Conservation (phyloP, 2,797 vertebrate species). For the Sebastes minor region DNA sequence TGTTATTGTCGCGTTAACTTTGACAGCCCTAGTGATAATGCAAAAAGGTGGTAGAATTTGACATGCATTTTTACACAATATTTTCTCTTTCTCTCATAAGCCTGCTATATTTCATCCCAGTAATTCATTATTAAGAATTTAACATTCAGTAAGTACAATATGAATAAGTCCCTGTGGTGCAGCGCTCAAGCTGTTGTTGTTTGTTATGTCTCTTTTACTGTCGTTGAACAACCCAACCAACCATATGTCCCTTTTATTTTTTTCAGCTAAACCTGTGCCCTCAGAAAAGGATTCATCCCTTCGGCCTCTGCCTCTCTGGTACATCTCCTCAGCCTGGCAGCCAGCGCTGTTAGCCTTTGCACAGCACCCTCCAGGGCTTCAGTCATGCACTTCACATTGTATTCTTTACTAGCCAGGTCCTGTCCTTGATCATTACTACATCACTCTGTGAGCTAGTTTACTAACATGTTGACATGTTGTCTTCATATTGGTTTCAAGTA, state of each 20-base stretch:
- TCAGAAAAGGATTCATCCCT: not conserved
- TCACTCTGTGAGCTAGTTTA: not conserved
- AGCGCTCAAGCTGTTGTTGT: not conserved
- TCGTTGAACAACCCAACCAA: not conserved
- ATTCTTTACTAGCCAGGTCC: not conserved
- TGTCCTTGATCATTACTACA: constrained; percentile 16
- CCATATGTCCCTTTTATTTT: not conserved
- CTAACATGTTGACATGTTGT: constrained; percentile 12
- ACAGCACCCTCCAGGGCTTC: not conserved
- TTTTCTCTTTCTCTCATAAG: not conserved
- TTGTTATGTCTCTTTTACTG: not conserved
- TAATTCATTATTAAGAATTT: not conserved
- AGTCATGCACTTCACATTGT: constrained; percentile 7
- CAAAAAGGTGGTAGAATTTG: not conserved
- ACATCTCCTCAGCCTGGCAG: constrained; percentile 4
- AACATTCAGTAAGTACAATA: not conserved
- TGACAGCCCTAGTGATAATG: not conserved
- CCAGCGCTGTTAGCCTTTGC: not conserved
- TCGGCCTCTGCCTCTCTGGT: not conserved
- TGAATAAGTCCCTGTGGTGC: not conserved
- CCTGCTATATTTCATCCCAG: not conserved
- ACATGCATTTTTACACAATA: not conserved
- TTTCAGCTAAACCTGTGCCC: not conserved
- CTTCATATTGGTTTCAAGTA: not conserved
- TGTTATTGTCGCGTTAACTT: too few species aligned